These are phyloP conservation scores for Epinephelus lanceolatus DNA, from an alignment of 2,113 vertebrate species.

Conservation along the genomic window DNA sequence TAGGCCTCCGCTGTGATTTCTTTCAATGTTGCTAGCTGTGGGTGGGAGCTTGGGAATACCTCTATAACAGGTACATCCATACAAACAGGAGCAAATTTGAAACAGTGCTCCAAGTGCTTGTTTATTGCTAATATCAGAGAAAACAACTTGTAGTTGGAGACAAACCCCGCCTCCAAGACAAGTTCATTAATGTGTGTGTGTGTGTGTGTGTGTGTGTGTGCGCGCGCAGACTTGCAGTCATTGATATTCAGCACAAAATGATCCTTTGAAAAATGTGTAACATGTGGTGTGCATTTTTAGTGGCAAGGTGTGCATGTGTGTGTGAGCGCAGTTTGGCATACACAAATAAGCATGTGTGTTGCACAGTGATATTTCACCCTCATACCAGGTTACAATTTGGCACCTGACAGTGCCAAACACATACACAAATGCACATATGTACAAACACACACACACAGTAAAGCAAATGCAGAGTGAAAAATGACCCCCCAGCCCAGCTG, in stretches of 20 bases:
- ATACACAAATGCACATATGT: not conserved
- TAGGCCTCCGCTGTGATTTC: constrained; percentile 43
- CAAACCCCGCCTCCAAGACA: not conserved
- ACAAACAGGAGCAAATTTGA: constrained; percentile 20
- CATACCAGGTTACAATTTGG: constrained; percentile 20
- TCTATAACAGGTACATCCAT: constrained; percentile 41
- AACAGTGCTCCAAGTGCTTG: not conserved
- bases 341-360: constrained; percentile 2
- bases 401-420: constrained; percentile 15
- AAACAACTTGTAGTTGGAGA: constrained; percentile 18
- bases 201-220: not conserved
- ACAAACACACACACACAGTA: not conserved
- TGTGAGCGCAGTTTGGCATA: not conserved
- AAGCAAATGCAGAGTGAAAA: constrained; percentile 31
- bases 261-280: not conserved
- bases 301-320: not conserved
- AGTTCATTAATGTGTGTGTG: not conserved
- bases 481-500: constrained; percentile 36
- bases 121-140: constrained; percentile 34
- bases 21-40: constrained; percentile 23
- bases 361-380: constrained; percentile 15
- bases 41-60: constrained; percentile 45
- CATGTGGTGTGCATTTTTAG: not conserved
- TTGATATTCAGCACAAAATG: not conserved
- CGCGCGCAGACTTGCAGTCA: not conserved